Base-by-base conservation (phyloP, 2,113 vertebrate species). In the Tachuris rubrigastra region DNA sequence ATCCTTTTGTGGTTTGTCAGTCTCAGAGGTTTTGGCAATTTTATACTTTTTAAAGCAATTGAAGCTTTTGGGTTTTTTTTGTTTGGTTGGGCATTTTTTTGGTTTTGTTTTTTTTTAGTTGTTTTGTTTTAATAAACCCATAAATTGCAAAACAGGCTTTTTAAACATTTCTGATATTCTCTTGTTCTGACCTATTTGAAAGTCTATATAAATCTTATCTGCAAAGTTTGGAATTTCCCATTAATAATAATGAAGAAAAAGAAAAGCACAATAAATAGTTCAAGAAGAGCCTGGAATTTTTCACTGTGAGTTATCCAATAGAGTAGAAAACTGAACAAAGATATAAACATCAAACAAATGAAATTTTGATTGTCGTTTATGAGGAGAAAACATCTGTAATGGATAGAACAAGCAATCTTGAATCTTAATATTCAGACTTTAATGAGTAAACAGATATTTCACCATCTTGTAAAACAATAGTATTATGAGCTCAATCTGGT, bases 361-460 rank as follows among this genome's bases (percentile, higher is more conserved):
- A 95, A 93, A 92, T 90, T 97, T 87, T 96, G 90, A 96, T 95
- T 95, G 96, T 95, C 96, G 92, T 97, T 97, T 97, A 97, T 89
- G 96, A 95, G 95, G 94, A 88, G 83, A 95, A 93, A 95, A 95
- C 95, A 97, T 97, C 96, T 97, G 96, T 96, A 96, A 95, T 96
- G 91, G 95, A 97, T 96, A 94, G 94, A 95, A 84, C 19, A 7
- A 92, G 79, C 76, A 92, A 95, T 96, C 96, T 93, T 77, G 92
- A 88, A 92, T 97, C 90, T 96, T 96, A 96, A 95, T 96, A 97
- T 96, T 95, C 90, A 93, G 96, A 84, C 95, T 97, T 96, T 95
- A 97, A 97, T 95, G 94, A 95, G 88, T 96, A 97, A 97, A 97
- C 94, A 97, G 90, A 95, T 97, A 96, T 97, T 97, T 96, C 96